Base-by-base conservation (phyloP, 2,797 vertebrate genomes). In the Sebastes hopkinsi region DNA sequence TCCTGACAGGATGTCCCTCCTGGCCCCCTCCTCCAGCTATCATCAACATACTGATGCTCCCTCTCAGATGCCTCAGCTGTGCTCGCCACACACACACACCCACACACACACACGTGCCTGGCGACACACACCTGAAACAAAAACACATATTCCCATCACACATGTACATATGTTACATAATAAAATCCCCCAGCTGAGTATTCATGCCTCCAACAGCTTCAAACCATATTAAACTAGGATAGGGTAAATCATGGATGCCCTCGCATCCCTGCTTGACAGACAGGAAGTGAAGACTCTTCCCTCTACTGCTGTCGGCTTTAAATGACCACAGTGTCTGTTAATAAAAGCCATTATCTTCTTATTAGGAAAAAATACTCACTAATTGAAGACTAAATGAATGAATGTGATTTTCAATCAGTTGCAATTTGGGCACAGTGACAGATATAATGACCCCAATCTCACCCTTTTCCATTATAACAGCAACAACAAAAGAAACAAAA, bases 1-100 rank as follows among this genome's bases (percentile, higher is more conserved):
- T 81, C 55, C 74, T 89, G 81, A 81, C 86, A 87, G 82, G 36
- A 72, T 8, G 55, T 73, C 77, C 62, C 82, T 54, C 38, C 29
- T 72, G 78, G 29, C 22, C 50, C 20, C 72, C 42, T 83, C 72
- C 69, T 85, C 75, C 73, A 70, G 66, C 60, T 69, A 32, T 68
- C 61, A 70, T 60, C 6, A 77, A 69, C 38, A n/a, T 25, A 72
- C 50, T 58, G 60, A 82, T 72, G 29, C 42, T 74, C 30, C 22
- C 52, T 55, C 66, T 79, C 67, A 75, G 54, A 81, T 34, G 72
- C 14, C 61, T 68, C 70, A 73, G 79, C 73, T 80, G 60, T 32
- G 8, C 42, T 36, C 5, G 7, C n/a, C 54, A 67, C 74, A 58
- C 52, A 55, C 46, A 34, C 42, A 38, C 67, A 70, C n/a, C 55